Conservation (phyloP, 2,888 invertebrate genomes). For the Synergus umbraculus region DNA sequence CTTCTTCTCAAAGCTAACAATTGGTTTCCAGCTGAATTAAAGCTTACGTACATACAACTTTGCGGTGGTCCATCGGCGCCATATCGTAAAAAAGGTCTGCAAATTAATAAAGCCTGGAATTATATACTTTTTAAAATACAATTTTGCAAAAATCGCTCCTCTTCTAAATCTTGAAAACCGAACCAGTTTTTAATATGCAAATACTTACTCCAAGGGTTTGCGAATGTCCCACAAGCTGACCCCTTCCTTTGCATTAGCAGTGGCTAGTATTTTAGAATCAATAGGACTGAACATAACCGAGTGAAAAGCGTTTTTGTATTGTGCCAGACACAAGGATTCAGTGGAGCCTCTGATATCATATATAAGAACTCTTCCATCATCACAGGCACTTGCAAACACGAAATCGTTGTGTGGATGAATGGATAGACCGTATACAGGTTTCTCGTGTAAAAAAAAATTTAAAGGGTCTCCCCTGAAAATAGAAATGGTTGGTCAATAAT, state of each 20-base stretch:
- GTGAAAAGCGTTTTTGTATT: conserved; percentile 89
- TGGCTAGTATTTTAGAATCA: conserved; percentile 88
- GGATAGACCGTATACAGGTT: conserved; percentile 93
- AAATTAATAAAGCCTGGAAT: conserved; percentile 37
- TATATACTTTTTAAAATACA: conserved; percentile 5
- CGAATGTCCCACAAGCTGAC: conserved; percentile 94
- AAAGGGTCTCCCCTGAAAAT: conserved; percentile 80
- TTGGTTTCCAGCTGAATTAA: conserved; percentile 87
- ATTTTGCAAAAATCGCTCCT: background rate
- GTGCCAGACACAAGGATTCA: conserved; percentile 83
- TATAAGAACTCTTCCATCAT: conserved; percentile 92
- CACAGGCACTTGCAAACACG: conserved; percentile 93
- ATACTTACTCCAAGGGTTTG: conserved; percentile 88
- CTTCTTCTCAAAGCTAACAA: conserved; percentile 90
- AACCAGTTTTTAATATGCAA: background rate
- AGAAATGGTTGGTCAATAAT: conserved; percentile 4
- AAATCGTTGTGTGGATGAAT: conserved; percentile 91
- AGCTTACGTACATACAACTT: conserved; percentile 95
- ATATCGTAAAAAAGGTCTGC: conserved; percentile 85
- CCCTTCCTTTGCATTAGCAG: conserved; percentile 94
- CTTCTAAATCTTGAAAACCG: too few species aligned
- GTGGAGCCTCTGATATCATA: conserved; percentile 88
- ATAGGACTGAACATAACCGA: conserved; percentile 96
- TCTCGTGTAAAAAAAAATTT: conserved; percentile 89
- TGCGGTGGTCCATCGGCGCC: conserved; percentile 81